Base-by-base conservation (phyloP, 2,888 invertebrate genomes). In the Pyralis farinalis region DNA sequence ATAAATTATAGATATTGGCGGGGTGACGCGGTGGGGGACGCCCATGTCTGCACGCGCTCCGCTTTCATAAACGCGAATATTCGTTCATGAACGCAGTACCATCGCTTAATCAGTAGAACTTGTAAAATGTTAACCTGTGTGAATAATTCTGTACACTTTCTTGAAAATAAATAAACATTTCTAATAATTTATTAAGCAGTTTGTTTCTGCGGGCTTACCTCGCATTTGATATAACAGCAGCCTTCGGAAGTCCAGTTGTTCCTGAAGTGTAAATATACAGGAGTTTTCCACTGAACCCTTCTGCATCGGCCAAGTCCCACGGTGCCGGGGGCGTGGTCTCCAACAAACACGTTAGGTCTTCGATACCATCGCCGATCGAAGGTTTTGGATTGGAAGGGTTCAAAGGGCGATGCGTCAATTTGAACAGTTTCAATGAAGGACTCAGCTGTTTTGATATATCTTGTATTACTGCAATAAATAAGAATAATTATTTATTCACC, bases 181-280 rank as follows among this genome's bases (percentile, higher is more conserved):
- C n/a, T n/a, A n/a, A n/a, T n/a, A n/a, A n/a, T n/a, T n/a, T n/a
- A n/a, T n/a, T n/a, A n/a, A n/a, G n/a, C n/a, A n/a, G n/a, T n/a
- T n/a, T n/a, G n/a, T n/a, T n/a, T n/a, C n/a, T n/a, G n/a, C n/a
- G n/a, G n/a, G n/a, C 38, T 62, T 71, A 97, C 96, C 98, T 94
- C 33, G 96, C 94, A 78, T 97, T 96, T 9, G 96, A 96, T 58
- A 99, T 98, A 36, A 99, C 96, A 11, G 99, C 99, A 27, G 99
- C 98, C 78, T 99, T 99, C 0, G 99, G 98, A 46, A 98, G 81
- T 6, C 99, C 99, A 1, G 99, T 99, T 0, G 99, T 99, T 7
- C 99, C 99, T 28, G 98, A 98, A 0, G 99, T 99, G 81, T 97
- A 99, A 66, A 99, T 98, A 72, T 98, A 99, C 40, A 99, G 91